phyloP scores from a whole-genome alignment of 2,113 vertebrate species.

The Conger conger region DNA sequence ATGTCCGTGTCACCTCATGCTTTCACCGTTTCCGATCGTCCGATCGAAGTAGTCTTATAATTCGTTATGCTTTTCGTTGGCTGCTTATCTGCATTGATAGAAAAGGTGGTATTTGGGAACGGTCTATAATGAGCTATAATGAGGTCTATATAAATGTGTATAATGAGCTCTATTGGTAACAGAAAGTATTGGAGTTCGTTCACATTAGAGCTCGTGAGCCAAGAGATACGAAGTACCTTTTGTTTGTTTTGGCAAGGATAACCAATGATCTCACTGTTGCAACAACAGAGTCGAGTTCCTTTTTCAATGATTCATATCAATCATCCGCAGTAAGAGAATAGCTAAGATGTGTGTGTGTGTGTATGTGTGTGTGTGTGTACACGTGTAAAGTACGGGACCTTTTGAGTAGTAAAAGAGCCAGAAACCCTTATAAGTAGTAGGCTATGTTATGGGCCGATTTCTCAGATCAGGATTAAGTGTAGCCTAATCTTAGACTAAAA shows the following conservation, averaged over 20 bases:
- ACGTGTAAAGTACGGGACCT: no score
- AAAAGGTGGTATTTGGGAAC: no score
- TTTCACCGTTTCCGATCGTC: not conserved
- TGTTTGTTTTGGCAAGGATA: not conserved
- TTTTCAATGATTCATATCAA: not conserved
- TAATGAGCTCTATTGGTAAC: not conserved
- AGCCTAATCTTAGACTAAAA: no score
- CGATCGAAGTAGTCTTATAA: not conserved
- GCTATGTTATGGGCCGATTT: no score
- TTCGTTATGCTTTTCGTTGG: not conserved
- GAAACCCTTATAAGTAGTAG: no score
- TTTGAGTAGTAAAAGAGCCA: no score
- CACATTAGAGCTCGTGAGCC: not conserved
- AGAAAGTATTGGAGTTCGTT: not conserved
- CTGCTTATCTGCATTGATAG: not conserved
- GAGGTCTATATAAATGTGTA: not conserved
- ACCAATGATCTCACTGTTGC: not conserved
- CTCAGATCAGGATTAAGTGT: no score
- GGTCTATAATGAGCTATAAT: no score
- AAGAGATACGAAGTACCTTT: constrained; percentile 7
- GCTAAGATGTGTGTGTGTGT: not conserved
- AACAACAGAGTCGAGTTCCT: not conserved
- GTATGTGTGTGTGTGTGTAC: not conserved
- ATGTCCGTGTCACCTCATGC: not conserved
- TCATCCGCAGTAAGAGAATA: not conserved